phyloP scores from a whole-genome alignment of 2,888 invertebrate species.

The Andrena marginata region DNA sequence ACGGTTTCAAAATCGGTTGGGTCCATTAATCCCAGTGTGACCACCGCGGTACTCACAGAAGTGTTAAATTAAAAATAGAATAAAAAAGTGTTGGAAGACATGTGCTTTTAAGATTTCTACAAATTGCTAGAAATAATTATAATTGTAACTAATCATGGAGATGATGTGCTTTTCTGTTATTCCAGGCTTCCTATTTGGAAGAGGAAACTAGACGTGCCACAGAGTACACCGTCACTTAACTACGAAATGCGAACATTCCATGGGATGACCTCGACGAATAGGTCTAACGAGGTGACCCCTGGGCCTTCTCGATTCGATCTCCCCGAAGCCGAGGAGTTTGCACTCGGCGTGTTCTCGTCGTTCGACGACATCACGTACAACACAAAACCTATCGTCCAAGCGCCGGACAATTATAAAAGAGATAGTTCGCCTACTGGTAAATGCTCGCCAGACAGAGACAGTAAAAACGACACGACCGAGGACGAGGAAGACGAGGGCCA shows the following conservation, averaged over 20 bases:
- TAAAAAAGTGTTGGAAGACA: too few species aligned
- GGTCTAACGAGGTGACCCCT: slow-evolving; percentile 85
- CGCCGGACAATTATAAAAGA: slow-evolving; percentile 83
- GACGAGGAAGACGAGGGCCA: slow-evolving; percentile 83
- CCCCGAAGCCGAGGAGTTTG: slow-evolving; percentile 90
- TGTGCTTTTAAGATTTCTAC: too few species aligned
- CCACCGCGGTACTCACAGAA: too few species aligned
- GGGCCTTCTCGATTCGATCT: slow-evolving; percentile 89
- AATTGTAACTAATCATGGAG: slow-evolving; percentile 6
- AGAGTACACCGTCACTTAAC: slow-evolving; percentile 59
- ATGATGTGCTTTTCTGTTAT: slow-evolving; percentile 37
- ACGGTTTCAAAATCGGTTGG: too few species aligned
- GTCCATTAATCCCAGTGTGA: too few species aligned
- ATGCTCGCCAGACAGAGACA: slow-evolving; percentile 78
- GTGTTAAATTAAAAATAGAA: too few species aligned
- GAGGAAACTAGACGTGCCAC: slow-evolving; percentile 83
- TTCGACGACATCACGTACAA: slow-evolving; percentile 91
- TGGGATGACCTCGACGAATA: slow-evolving; percentile 70
- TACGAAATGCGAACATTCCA: slow-evolving; percentile 78
- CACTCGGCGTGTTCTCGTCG: slow-evolving; percentile 88
- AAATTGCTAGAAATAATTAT: too few species aligned
- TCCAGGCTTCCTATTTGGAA: slow-evolving; percentile 87
- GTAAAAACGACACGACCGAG: slow-evolving; percentile 80
- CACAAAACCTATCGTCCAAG: slow-evolving; percentile 89
- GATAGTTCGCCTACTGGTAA: slow-evolving; percentile 62